Conservation (phyloP, 2,888 invertebrate species). For the Rhagophthalmus giganteus region DNA sequence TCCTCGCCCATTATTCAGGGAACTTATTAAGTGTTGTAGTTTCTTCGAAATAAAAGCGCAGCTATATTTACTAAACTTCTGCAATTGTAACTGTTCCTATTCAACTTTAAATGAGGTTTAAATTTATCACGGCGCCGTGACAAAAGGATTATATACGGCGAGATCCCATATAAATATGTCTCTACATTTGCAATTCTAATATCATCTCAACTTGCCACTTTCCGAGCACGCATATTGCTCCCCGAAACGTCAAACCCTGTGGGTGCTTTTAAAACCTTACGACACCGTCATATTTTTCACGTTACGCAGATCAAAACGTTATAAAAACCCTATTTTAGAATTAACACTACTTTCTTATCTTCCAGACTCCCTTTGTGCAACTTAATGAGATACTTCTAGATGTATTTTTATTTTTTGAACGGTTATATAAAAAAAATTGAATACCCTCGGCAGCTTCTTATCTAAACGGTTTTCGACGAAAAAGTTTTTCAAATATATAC, state of each 20-base stretch:
- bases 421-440: neutral
- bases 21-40: slow-evolving; percentile 34
- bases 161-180: slow-evolving; percentile 39
- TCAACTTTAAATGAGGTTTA: slow-evolving; percentile 40
- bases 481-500: neutral
- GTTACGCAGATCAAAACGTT: slow-evolving; percentile 34
- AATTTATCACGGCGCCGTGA: slow-evolving; percentile 38
- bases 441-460: neutral
- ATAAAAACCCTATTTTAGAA: slow-evolving; percentile 18
- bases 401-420: neutral
- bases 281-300: slow-evolving; percentile 43
- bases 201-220: slow-evolving; percentile 40
- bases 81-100: slow-evolving; percentile 35
- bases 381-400: neutral
- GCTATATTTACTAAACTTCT: slow-evolving; percentile 35
- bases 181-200: slow-evolving; percentile 48
- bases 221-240: slow-evolving; percentile 42
- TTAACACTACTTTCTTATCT: slow-evolving; percentile 7
- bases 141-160: slow-evolving; percentile 36
- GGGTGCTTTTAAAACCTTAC: slow-evolving; percentile 43
- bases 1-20: slow-evolving; percentile 20
- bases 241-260: slow-evolving; percentile 38
- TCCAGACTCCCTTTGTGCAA: neutral
- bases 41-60: slow-evolving; percentile 32
- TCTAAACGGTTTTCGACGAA: neutral